Conservation (phyloP, 2,888 invertebrate species). For the Heliconius sara region DNA sequence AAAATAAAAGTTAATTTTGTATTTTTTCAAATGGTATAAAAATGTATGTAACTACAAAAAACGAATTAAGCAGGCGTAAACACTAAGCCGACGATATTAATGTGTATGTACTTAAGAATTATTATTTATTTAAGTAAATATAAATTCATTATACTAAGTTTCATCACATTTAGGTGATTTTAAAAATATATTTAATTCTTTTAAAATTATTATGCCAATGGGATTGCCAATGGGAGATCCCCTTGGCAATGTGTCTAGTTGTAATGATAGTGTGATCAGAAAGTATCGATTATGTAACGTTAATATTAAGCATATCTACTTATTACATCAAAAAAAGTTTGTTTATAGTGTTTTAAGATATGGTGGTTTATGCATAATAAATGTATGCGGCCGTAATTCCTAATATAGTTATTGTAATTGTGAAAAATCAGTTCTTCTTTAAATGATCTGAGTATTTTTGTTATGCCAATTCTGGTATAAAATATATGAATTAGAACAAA, state of each 20-base stretch:
- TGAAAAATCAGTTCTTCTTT: conserved; percentile 47
- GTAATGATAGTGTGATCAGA: conserved; percentile 1
- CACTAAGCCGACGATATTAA: not conserved
- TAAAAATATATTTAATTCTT: not conserved
- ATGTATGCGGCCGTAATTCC: conserved; percentile 24
- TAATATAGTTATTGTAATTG: conserved; percentile 22
- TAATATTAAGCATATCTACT: not conserved
- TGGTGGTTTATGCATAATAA: conserved; percentile 27
- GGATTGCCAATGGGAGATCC: too few species aligned
- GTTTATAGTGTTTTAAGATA: conserved; percentile 15
- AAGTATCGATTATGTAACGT: not conserved
- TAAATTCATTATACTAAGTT: not conserved
- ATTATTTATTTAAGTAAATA: conserved; percentile 7
- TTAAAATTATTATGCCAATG: too few species aligned
- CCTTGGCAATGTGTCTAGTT: conserved; percentile 9
- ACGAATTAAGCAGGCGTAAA: too few species aligned
- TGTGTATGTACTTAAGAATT: conserved; percentile 26
- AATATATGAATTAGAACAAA: conserved; percentile 59
- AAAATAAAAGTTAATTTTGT: too few species aligned
- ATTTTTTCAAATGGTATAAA: too few species aligned
- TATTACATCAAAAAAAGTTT: conserved; percentile 5
- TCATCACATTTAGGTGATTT: not conserved
- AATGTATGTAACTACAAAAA: too few species aligned
- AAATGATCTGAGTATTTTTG: conserved; percentile 80
- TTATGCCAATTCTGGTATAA: conserved; percentile 71